A percentile compares a stretch with the other conserved stretches of the same genome.
Evolutionary conservation across 2,113 vertebrate species (phyloP).

Genomic region (Myodes glareolus): DNA sequence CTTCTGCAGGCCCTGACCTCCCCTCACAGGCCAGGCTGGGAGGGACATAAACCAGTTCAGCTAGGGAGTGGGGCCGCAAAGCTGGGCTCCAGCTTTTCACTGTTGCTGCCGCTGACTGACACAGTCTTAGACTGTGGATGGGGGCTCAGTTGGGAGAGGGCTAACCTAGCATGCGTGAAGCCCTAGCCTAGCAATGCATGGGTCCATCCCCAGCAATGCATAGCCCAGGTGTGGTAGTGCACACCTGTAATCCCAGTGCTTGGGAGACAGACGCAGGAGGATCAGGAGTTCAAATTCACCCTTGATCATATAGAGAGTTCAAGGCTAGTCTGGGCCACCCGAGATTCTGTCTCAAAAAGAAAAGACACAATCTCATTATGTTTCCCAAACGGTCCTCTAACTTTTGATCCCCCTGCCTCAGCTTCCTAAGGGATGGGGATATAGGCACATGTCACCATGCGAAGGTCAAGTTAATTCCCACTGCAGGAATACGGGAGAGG

Average conservation of each 20-base stretch:
- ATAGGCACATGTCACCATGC: background rate
- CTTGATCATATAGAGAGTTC: background rate
- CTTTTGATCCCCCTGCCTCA: background rate
- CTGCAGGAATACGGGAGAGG: background rate
- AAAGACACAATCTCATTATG: no score
- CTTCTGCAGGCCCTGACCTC: background rate
- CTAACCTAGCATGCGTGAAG: background rate
- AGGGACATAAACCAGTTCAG: background rate
- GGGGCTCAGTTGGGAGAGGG: background rate
- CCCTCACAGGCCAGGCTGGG: background rate
- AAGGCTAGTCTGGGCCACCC: background rate
- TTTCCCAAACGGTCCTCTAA: background rate
- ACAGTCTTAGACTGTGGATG: no score
- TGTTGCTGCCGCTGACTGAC: background rate
- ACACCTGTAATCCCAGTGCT: background rate
- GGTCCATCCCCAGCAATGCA: background rate
- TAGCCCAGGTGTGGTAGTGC: no score
- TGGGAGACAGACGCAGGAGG: background rate
- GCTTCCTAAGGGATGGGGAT: background rate
- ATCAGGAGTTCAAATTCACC: no score
- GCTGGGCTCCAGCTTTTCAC: no score
- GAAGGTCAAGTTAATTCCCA: background rate
- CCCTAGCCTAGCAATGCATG: background rate
- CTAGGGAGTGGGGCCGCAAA: background rate
- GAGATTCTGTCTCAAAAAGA: background rate